Evolutionary conservation across 2,113 vertebrate species (phyloP).

Genomic region (western clawed frog (Xenopus tropicalis)): DNA sequence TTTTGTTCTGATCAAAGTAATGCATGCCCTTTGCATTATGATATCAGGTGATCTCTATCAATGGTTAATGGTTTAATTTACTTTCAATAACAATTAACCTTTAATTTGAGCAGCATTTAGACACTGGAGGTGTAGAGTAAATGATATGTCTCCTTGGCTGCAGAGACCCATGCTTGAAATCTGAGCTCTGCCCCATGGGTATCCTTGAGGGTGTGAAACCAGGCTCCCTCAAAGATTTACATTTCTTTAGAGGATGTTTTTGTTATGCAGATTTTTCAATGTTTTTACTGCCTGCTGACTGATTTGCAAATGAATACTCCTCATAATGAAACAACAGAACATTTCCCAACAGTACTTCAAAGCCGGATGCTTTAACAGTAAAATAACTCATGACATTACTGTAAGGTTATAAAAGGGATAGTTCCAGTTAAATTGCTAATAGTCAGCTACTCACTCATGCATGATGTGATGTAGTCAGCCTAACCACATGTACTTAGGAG

Average conservation of each 20-base stretch:
- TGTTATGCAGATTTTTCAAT: constrained; percentile 39
- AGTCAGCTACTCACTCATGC: neutral
- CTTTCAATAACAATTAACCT: too few species aligned
- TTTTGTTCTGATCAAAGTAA: too few species aligned
- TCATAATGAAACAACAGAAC: constrained; percentile 17
- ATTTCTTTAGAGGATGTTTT: constrained; percentile 34
- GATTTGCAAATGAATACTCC: constrained; percentile 37
- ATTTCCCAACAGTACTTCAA: constrained; percentile 18
- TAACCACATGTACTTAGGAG: too few species aligned
- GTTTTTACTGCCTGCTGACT: constrained; percentile 19
- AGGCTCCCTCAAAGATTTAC: constrained; percentile 14
- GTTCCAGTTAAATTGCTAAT: constrained; percentile 4
- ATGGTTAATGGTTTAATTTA: too few species aligned
- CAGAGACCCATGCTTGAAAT: constrained; percentile 4
- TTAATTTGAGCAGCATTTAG: too few species aligned
- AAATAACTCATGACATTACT: constrained; percentile 5
- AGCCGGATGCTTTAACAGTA: constrained; percentile 19
- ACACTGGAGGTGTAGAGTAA: neutral
- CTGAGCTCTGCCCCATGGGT: constrained; percentile 14
- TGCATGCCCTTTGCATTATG: too few species aligned
- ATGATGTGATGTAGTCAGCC: too few species aligned
- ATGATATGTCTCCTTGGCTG: neutral
- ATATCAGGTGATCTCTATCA: too few species aligned
- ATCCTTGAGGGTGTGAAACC: constrained; percentile 6
- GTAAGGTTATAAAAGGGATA: constrained; percentile 11